Evolutionary conservation across 64 coral and sea anemone species (phyloP), one percentile per base, ranked within the genome.

Genomic region (Cladopsammia gracilis): DNA sequence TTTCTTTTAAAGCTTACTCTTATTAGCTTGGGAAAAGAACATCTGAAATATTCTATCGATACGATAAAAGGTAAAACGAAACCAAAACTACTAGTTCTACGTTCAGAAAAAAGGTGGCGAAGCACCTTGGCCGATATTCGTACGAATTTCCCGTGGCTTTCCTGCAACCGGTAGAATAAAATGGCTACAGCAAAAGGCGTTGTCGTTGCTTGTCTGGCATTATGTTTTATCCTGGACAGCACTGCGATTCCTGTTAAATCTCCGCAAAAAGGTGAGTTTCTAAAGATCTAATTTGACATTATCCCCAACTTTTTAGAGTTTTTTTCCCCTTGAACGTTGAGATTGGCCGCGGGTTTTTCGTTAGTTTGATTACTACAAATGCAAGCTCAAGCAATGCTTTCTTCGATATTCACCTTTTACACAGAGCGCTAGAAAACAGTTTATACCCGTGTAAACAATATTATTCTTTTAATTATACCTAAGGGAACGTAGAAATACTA

Each of bases 11-110:
- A 2, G 44, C 20, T 64, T 10, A 47, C 54, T 13, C 4, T 80
- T 83, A 65, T 64, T 61, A 62, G 11, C 79, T 64, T 66, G 79
- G 79, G 79, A 82, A 82, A 82, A 82, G 64, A 44, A 44, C 79
- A 83, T 83, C 26, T 83, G 58, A 66, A 1, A 18, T 62, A 19
- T 83, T 64, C 19, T 20, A 44, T 77, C 22, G 6, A 49, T 22
- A 18, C 19, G 23, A 23, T 53, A 53, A 77, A 77, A 77, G 46
- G 75, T 13, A 2, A 7, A 54, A 77, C 9, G 70, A 44, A 72
- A 16, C 13, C 13, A 64, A 64, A 13, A 64, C 4, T 15, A 64
- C 4, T 15, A 19, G 14, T 64, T 64, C 18, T 64, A 64, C 61
- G 61, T 19, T 19, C 4, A 20, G 18, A 64, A 13, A 18, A 18